phyloP scores from a whole-genome alignment of 2,888 invertebrate genomes.

The Microctonus hyperodae region DNA sequence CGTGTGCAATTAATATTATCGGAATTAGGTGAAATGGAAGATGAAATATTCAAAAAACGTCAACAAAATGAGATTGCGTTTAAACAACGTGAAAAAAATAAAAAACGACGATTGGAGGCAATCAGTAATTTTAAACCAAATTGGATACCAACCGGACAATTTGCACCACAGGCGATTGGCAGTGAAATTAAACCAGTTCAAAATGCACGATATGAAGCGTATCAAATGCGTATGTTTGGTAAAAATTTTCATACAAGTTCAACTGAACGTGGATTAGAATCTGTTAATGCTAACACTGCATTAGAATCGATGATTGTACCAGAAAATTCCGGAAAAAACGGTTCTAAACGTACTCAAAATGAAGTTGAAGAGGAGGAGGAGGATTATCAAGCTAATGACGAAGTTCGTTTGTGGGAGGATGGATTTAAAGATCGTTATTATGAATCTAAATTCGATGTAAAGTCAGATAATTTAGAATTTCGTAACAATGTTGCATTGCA shows the following conservation, averaged over 20 bases:
- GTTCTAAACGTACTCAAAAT: conserved; percentile 66
- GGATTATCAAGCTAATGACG: conserved; percentile 83
- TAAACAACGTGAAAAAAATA: conserved; percentile 78
- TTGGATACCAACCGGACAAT: conserved; percentile 78
- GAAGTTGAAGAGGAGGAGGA: conserved; percentile 66
- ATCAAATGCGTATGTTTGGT: conserved; percentile 69
- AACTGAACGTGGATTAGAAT: conserved; percentile 42
- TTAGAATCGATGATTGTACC: conserved; percentile 66
- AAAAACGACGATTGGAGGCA: conserved; percentile 67
- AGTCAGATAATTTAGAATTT: conserved; percentile 78
- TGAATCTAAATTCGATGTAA: conserved; percentile 90
- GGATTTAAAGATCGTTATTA: conserved; percentile 99
- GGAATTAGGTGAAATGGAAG: conserved; percentile 92
- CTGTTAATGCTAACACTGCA: conserved; percentile 44
- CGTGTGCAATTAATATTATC: conserved; percentile 95
- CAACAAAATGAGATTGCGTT: conserved; percentile 87
- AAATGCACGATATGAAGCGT: conserved; percentile 81
- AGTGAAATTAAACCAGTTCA: conserved; percentile 66
- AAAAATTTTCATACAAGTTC: conserved; percentile 51
- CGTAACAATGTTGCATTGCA: conserved; percentile 89
- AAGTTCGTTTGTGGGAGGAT: conserved; percentile 92
- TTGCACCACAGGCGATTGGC: conserved; percentile 78
- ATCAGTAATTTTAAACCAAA: conserved; percentile 70
- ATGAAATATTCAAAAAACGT: conserved; percentile 94
- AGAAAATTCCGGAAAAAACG: conserved; percentile 53